Evolutionary conservation across 2,888 invertebrate species (phyloP), one percentile per base, ranked within the genome.

Genomic region (Ptilodon capucinus): DNA sequence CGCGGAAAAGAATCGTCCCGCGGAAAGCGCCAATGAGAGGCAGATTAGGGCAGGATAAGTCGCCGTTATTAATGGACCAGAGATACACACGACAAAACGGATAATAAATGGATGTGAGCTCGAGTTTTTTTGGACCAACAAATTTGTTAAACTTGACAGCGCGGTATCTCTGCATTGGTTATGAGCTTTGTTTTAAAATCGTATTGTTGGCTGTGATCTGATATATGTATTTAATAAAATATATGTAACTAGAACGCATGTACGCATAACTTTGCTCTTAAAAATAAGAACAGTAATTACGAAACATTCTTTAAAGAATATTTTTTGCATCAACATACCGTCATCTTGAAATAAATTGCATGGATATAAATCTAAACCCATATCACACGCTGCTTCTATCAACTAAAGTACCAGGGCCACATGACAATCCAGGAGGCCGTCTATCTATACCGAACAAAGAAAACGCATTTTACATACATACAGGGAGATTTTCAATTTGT

Each of bases 1-100:
- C 84, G 85, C 81, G 81, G 60, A 82, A 88, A 89, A 88, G 84
- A 86, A 86, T 87, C 79, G 79, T 65, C 79, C 84, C 40, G 90
- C 83, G 88, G 88, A 90, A 88, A 83, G 87, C 86, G 82, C 86
- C 86, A 88, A 88, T 86, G 89, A 89, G 85, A 78, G 81, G 73
- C 78, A 86, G 89, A 90, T 90, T 89, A 90, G 86, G 78, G 71
- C 63, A 64, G 85, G 88, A 87, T 88, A 88, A 89, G 81, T 80
- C 84, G 74, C 48, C 57, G 81, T 89, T 91, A 91, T 91, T 91
- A 91, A 91, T 91, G 89, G 88, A 89, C 80, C 84, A 60, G 79
- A 79, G 86, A 83, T 87, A 87, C 81, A 86, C 83, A 79, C 78
- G 79, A 79, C 79, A 76, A 72, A 75, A 79, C 74, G 86, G 83